Percentiles rank a stretch among this genome's conserved stretches.
These are phyloP conservation scores for Andricus curvator DNA, from an alignment of 2,888 invertebrate species.

Conservation along the genomic window DNA sequence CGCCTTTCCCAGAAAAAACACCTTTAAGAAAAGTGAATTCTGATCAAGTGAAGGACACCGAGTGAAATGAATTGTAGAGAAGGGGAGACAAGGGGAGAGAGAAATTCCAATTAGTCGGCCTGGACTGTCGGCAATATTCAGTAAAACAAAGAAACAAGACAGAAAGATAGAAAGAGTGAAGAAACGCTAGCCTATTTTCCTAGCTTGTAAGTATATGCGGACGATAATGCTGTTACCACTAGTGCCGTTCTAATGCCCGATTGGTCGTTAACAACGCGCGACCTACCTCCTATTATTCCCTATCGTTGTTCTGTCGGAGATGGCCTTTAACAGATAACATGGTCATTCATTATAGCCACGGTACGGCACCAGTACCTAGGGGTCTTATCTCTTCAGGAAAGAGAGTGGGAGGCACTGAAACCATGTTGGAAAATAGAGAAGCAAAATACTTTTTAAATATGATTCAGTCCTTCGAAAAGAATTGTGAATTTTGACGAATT, in stretches of 20 bases:
- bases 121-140: conserved; percentile 43
- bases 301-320: conserved; percentile 54
- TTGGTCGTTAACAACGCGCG: conserved; percentile 54
- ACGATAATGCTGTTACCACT: conserved; percentile 48
- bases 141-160: conserved; percentile 18
- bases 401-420: conserved; percentile 1
- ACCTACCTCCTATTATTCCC: conserved; percentile 52
- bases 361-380: conserved; percentile 38
- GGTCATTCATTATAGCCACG: conserved; percentile 48
- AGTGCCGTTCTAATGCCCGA: conserved; percentile 50
- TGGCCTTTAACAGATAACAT: conserved; percentile 57
- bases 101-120: conserved; percentile 42
- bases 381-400: neutral
- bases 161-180: conserved; percentile 29
- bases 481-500: neutral
- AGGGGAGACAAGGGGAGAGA: neutral
- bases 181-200: conserved; percentile 25
- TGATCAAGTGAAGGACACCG: conserved; percentile 16
- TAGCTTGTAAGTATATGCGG: conserved; percentile 11
- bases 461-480: neutral
- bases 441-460: neutral
- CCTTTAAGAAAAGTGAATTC: neutral
- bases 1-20: neutral
- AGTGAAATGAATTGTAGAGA: conserved; percentile 9
- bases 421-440: neutral